A percentile compares a stretch with the other conserved stretches of the same genome.
Conservation (phyloP, 2,113 vertebrate genomes). For the Pipra filicauda region DNA sequence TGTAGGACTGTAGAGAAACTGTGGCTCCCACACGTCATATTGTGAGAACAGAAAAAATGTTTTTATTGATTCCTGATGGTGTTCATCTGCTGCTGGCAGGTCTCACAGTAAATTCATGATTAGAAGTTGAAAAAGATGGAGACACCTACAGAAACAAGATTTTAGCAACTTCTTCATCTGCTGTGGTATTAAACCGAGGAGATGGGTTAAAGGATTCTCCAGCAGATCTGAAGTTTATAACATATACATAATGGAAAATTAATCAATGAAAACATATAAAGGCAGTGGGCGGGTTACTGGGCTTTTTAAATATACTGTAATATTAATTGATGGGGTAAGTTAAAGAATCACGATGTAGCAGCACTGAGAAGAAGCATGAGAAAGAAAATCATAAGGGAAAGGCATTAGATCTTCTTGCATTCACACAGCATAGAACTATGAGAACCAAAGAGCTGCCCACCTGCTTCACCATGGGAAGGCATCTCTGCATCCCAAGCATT, state of each 20-base stretch:
- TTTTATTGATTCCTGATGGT: neutral
- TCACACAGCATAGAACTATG: neutral
- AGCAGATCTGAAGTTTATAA: neutral
- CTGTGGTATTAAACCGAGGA: neutral
- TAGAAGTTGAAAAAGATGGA: neutral
- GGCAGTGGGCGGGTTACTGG: neutral
- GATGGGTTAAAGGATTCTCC: neutral
- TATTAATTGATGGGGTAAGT: neutral
- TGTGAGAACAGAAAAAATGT: neutral
- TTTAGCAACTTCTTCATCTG: neutral
- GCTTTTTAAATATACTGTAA: neutral
- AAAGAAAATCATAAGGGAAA: neutral
- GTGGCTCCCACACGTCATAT: accelerated
- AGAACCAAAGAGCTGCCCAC: neutral
- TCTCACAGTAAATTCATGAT: neutral
- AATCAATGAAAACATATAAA: neutral
- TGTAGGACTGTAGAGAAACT: neutral
- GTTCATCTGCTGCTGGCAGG: neutral
- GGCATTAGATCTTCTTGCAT: neutral
- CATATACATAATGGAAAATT: neutral
- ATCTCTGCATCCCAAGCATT: neutral
- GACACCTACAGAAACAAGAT: neutral
- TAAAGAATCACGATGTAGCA: neutral
- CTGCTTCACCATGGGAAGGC: neutral
- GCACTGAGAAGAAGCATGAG: neutral